phyloP scores from a whole-genome alignment of 2,113 vertebrate species.

The Hirundichthys speculiger region DNA sequence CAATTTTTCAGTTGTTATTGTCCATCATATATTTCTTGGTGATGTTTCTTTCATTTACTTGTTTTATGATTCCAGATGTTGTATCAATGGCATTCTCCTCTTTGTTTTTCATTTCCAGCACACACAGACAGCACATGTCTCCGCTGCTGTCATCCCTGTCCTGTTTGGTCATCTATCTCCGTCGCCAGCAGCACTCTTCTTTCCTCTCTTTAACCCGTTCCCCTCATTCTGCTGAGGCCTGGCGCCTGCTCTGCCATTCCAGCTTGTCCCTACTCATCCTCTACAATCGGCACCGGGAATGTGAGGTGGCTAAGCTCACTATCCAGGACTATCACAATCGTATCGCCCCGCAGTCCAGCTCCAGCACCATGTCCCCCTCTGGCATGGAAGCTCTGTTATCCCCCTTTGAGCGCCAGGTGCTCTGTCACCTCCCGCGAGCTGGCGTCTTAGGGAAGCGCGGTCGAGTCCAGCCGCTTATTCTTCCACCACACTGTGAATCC shows the following conservation, averaged over 20 bases:
- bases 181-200: conserved; percentile 79
- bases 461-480: conserved; percentile 77
- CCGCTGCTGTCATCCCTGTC: conserved; percentile 82
- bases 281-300: conserved; percentile 83
- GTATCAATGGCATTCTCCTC: not conserved
- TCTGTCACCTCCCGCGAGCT: conserved; percentile 75
- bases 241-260: conserved; percentile 83
- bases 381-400: conserved; percentile 75
- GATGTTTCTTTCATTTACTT: no score
- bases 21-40: no score
- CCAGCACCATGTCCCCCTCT: conserved; percentile 28
- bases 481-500: conserved; percentile 79
- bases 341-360: conserved; percentile 9
- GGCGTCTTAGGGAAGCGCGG: conserved; percentile 80
- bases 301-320: conserved; percentile 82
- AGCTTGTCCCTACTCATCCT: conserved; percentile 83
- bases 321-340: conserved; percentile 79
- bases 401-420: conserved; percentile 79
- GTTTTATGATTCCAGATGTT: not conserved
- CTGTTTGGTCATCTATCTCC: conserved; percentile 78
- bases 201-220: conserved; percentile 78
- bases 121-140: conserved; percentile 75
- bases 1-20: no score
- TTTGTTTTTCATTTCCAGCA: conserved; percentile 42
- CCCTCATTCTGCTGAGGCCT: conserved; percentile 77